Base-by-base conservation (phyloP, 2,113 vertebrate genomes). In the Cairina moschata region DNA sequence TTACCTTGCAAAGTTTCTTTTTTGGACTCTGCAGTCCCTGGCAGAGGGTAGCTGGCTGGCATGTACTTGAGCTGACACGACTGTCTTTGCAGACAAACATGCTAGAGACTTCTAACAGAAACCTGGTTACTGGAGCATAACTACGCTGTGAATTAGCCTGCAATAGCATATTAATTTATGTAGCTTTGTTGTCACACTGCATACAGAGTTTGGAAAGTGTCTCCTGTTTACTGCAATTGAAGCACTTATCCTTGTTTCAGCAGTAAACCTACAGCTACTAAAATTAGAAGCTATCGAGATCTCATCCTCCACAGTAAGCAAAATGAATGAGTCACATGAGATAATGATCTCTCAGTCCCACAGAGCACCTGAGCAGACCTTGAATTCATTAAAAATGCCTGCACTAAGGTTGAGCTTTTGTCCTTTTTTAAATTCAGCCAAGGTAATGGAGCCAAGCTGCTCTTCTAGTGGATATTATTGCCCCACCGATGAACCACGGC, bases 191-290 rank as follows among this genome's bases (percentile, higher is more conserved):
- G 90, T 74, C 82, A 83, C 46, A 66, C 62, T 81, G 17, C 62
- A 71, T 77, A 85, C 54, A 75, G 91, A 74, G 90, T 75, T 73
- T 59, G 65, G 77, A 68, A 95, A 93, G 55, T 66, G 78, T 36
- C 80, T 90, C 68, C 80, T 83, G 48, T 91, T 91, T 86, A 42
- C 83, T 85, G 90, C 85, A 80, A 23, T 77, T 74, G 86, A 78
- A 90, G 50, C 83, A 88, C 75, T 91, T 94, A 79, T 29, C 76
- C 91, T 94, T 92, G 84, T 93, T 97, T 96, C 91, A 79, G 75
- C 78, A 63, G 67, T 83, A 96, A 95, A 96, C 63, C 82, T 59
- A 82, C 58, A 93, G 83, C 36, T 80, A 74, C 80, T 94, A 87
- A 96, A 93, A 96, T 92, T 91, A 93, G 95, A 88, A 88, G 62